Conservation (phyloP, 2,888 invertebrate species). For the Uropetala carovei region DNA sequence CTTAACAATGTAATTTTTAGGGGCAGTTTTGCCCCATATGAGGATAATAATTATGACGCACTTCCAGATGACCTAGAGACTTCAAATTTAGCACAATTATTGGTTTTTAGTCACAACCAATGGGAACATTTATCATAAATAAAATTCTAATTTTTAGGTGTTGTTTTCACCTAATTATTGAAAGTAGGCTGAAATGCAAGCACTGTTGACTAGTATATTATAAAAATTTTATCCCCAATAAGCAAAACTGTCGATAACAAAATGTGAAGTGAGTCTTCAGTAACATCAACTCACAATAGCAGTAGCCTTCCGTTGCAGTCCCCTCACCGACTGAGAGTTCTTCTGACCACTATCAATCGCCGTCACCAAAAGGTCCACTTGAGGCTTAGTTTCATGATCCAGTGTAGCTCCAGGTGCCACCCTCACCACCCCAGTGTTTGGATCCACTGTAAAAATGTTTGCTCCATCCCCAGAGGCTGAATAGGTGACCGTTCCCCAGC, state of each 20-base stretch:
- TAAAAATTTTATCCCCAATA: background rate
- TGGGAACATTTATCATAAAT: too few relatives aligned
- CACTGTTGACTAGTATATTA: background rate
- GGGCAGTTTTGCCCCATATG: too few relatives aligned
- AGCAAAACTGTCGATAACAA: background rate
- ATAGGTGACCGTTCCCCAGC: constrained; percentile 84
- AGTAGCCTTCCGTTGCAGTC: constrained; percentile 78
- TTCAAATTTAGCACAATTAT: too few relatives aligned
- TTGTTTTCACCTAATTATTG: too few relatives aligned
- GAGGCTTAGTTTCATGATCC: constrained; percentile 85
- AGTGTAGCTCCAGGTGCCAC: constrained; percentile 82
- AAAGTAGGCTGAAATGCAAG: too few relatives aligned
- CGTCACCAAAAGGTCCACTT: constrained; percentile 83
- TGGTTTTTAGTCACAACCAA: too few relatives aligned
- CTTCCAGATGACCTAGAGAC: too few relatives aligned
- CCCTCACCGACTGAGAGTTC: constrained; percentile 41
- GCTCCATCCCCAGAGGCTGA: constrained; percentile 85
- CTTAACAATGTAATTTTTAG: too few relatives aligned
- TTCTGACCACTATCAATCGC: constrained; percentile 79
- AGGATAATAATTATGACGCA: too few relatives aligned
- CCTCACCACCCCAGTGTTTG: constrained; percentile 82
- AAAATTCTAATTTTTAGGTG: too few relatives aligned
- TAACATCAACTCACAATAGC: constrained; percentile 75
- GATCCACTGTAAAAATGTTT: constrained; percentile 84
- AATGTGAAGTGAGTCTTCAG: background rate